Evolutionary conservation across 1,140 invertebrate genomes (phyloP).

Genomic region (Drosophila setifemur): DNA sequence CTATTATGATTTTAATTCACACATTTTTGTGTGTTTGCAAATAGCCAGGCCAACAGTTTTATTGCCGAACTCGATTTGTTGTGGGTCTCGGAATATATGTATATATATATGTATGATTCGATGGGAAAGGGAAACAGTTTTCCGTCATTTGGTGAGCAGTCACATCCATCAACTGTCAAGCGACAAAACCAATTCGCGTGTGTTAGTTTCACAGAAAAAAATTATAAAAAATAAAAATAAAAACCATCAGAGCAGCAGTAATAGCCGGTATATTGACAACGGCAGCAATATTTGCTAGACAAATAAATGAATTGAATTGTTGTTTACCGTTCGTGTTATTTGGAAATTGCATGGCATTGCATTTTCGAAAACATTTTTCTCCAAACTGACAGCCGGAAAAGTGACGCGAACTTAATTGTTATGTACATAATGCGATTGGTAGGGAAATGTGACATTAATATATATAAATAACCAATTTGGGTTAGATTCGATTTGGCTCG

Average conservation of each 20-base stretch:
- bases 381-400: conserved; percentile 23
- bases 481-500: background rate
- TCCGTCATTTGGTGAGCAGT: conserved; percentile 31
- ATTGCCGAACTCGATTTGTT: conserved; percentile 16
- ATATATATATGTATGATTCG: background rate
- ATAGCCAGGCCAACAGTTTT: conserved; percentile 4
- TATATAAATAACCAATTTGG: background rate
- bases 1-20: conserved; percentile 41
- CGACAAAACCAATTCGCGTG: conserved; percentile 68
- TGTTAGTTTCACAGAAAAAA: conserved; percentile 62
- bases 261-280: conserved; percentile 39
- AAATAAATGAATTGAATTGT: conserved; percentile 76
- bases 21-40: background rate
- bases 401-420: conserved; percentile 44
- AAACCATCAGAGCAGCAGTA: conserved; percentile 16
- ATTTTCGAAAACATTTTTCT: conserved; percentile 35
- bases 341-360: conserved; percentile 54
- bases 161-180: conserved; percentile 71
- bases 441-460: conserved; percentile 2
- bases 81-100: conserved; percentile 3
- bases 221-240: conserved; percentile 5
- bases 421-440: conserved; percentile 17
- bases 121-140: background rate
- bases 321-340: conserved; percentile 71
- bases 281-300: conserved; percentile 37